Evolutionary conservation across 2,888 invertebrate genomes (phyloP), one percentile per base, ranked within the genome.

Genomic region (Toxonevra muliebris): DNA sequence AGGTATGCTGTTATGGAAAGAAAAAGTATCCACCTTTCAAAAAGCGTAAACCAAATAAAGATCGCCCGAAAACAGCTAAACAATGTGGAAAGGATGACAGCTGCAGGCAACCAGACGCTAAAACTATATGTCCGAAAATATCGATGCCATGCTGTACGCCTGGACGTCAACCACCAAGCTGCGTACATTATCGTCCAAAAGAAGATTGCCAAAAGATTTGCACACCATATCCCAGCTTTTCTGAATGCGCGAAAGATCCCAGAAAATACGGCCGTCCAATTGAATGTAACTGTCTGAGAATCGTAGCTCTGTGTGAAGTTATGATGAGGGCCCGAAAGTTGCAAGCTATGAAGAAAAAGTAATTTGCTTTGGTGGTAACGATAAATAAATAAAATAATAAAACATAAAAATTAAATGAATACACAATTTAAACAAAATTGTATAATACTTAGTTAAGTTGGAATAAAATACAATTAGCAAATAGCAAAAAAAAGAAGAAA

Each of bases 1-100:
- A 77, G 48, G 63, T 79, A 1, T 84, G 84, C 61, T 74, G 71
- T 30, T 70, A 65, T n/a, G 73, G 73, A 10, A 64, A 74, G 0
- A 7, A 70, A 0, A 66, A 68, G 57, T 68, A 66, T 2, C 76
- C 77, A 0, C 77, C 77, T 0, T 11, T 71, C 1, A 75, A 57
- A 40, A 68, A 54, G 8, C 40, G 62, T 10, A 58, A 57, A 17
- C n/a, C 43, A 17, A 2, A 3, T 48, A 15, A 12, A 3, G n/a
- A 42, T 8, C 55, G 59, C 11, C 71, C 61, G 12, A 48, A 19
- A 50, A 69, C 30, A 30, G 30, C 30, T 30, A 4, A 2, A 30
- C 2, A 30, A 4, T 30, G 30, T 7, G 7, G 40, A 57, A 17
- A 19, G 41, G 12, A 58, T 65, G 50, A 17, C 57, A 30, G 30